These are phyloP conservation scores for Vollenhovia emeryi DNA, from an alignment of 1,140 invertebrate genomes.

Conservation along the genomic window DNA sequence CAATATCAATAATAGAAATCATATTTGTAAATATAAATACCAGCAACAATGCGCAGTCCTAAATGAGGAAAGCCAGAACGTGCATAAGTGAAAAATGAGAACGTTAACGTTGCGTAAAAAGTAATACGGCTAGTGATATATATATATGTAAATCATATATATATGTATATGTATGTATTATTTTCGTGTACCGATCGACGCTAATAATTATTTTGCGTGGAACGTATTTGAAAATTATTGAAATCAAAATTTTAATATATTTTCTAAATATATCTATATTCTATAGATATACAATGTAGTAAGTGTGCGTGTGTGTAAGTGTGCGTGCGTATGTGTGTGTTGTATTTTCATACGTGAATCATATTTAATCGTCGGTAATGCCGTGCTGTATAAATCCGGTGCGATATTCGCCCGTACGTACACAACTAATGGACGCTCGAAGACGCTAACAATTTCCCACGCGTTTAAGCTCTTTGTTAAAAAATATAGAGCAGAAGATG, in stretches of 20 bases:
- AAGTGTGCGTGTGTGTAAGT: too few relatives aligned
- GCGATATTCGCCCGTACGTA: background rate
- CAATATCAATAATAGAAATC: slow-evolving; percentile 12
- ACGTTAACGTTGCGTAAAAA: background rate
- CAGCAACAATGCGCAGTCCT: background rate
- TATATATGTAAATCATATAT: slow-evolving; percentile 24
- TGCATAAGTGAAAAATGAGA: background rate
- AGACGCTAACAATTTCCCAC: slow-evolving; percentile 1
- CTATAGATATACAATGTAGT: background rate
- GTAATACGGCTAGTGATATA: slow-evolving; percentile 14
- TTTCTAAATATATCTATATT: slow-evolving; percentile 49
- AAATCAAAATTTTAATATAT: slow-evolving; percentile 76
- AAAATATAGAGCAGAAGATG: background rate
- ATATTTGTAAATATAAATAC: slow-evolving; percentile 38
- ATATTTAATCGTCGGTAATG: slow-evolving; percentile 2
- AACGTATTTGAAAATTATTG: background rate
- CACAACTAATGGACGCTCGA: background rate
- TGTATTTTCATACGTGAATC: slow-evolving; percentile 13
- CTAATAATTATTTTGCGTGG: slow-evolving; percentile 9
- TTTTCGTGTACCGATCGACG: slow-evolving; percentile 10
- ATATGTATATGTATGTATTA: slow-evolving; percentile 35
- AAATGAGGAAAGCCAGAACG: background rate
- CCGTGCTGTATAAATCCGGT: background rate
- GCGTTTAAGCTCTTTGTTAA: background rate
- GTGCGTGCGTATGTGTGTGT: too few relatives aligned